Evolutionary conservation across 2,888 invertebrate species (phyloP), one percentile per base, ranked within the genome.

Genomic region (Eledona agricola): DNA sequence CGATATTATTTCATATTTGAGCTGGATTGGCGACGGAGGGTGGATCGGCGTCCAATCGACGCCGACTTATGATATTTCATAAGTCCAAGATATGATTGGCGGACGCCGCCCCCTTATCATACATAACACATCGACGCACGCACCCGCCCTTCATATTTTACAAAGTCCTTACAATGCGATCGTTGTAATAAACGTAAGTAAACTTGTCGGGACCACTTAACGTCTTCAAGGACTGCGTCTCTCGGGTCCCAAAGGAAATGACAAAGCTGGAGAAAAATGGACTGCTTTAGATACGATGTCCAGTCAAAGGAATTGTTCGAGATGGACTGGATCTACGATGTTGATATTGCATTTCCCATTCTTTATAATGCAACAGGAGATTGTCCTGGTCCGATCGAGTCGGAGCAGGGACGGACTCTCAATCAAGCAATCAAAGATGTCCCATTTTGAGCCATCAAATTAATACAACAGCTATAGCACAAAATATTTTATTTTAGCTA

Each of bases 1-100:
- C 78, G 80, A 62, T 83, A 83, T 83, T 82, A 82, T 83, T 83
- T 83, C 81, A 83, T 83, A 83, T 81, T 80, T 80, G 62, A 72
- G 77, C 76, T 71, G 71, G 79, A 83, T 83, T 74, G 78, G 73
- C 60, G 75, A 70, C 70, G 76, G 79, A 78, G 79, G 80, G 80
- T 80, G 80, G 46, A 54, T 58, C 67, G 65, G 43, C 57, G 59
- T 46, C 71, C 71, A 69, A 71, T 70, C 59, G 56, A 51, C 54
- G 58, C 37, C 56, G 46, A 58, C 65, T 71, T 73, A 73, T 73
- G 59, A 74, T 71, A 72, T 69, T 70, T 70, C 69, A 72, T 72
- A 72, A 61, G 58, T 55, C 29, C 45, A 57, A 54, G 62, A 64
- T 68, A 71, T 71, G 70, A 72, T 72, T 72, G 72, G 72, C 66